phyloP scores from a whole-genome alignment of 1,140 invertebrate genomes.

The Notospermus geniculatus region DNA sequence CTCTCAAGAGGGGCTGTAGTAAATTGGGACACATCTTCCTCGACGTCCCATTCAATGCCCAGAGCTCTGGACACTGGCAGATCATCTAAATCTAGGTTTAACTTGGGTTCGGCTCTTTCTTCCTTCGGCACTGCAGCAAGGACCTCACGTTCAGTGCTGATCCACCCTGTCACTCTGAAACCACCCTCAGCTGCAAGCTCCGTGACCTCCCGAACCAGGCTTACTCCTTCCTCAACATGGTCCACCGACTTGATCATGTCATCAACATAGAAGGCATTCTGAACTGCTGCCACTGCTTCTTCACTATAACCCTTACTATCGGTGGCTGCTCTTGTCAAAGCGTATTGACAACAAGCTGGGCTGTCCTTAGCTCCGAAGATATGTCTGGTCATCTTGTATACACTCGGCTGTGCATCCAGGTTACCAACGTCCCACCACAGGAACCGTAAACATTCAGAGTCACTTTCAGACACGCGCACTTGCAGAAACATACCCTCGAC shows the following conservation, averaged over 20 bases:
- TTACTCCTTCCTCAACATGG: constrained; percentile 11
- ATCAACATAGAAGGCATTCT: constrained; percentile 27
- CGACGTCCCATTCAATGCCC: neutral
- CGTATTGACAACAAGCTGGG: constrained; percentile 21
- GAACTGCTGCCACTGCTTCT: constrained; percentile 8
- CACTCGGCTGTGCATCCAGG: constrained; percentile 9
- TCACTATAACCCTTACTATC: constrained; percentile 7
- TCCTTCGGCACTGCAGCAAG: constrained; percentile 10
- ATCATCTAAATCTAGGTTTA: constrained; percentile 6
- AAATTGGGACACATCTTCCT: neutral
- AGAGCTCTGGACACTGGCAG: neutral
- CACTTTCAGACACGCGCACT: constrained; percentile 16
- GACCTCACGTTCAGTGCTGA: constrained; percentile 12
- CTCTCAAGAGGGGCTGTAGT: neutral
- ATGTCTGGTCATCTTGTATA: constrained; percentile 26
- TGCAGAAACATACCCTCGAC: constrained; percentile 31
- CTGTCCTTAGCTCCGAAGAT: constrained; percentile 25
- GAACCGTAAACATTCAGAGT: constrained; percentile 21
- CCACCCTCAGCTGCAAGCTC: constrained; percentile 8
- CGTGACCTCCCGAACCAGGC: constrained; percentile 2
- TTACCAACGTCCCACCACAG: constrained; percentile 23
- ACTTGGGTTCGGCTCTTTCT: constrained; percentile 5
- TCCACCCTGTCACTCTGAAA: constrained; percentile 17
- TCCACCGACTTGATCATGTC: constrained; percentile 15
- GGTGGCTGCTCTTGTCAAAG: constrained; percentile 18